A percentile compares a stretch with the other conserved stretches of the same genome.
Evolutionary conservation across 1,140 invertebrate genomes (phyloP).

Genomic region (Aethina tumida): DNA sequence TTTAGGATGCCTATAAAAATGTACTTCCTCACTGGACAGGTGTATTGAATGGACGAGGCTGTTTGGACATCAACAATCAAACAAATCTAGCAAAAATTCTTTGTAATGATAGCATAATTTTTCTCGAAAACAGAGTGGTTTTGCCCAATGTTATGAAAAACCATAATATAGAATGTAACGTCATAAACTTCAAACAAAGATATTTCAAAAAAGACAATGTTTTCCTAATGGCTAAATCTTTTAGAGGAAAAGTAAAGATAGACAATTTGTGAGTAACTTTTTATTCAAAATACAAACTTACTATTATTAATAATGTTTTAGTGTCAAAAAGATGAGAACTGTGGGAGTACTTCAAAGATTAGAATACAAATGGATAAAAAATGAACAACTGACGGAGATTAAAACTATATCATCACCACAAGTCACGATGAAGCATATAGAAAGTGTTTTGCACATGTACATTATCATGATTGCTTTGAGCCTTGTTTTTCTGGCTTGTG

Average conservation of each 20-base stretch:
- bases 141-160: conserved; percentile 20
- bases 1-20: conserved; percentile 18
- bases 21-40: conserved; percentile 24
- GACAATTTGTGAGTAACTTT: conserved; percentile 19
- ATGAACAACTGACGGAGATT: conserved; percentile 7
- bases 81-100: conserved; percentile 21
- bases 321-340: conserved; percentile 21
- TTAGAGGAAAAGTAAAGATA: conserved; percentile 19
- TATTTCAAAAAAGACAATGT: conserved; percentile 25
- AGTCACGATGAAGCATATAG: conserved; percentile 27
- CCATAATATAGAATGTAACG: conserved; percentile 17
- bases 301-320: conserved; percentile 15
- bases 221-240: conserved; percentile 18
- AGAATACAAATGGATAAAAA: conserved; percentile 25
- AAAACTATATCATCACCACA: conserved; percentile 11
- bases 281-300: background rate
- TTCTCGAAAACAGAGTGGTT: conserved; percentile 28
- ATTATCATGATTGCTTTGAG: conserved; percentile 14
- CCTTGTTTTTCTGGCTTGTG: conserved; percentile 21
- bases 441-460: conserved; percentile 24
- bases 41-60: conserved; percentile 23
- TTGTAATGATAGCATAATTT: conserved; percentile 23
- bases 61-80: conserved; percentile 21
- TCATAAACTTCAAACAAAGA: conserved; percentile 12
- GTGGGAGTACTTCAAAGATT: conserved; percentile 23